These are phyloP conservation scores for Bursaphelenchus okinawaensis DNA, from an alignment of 2,888 invertebrate species.

Conservation along the genomic window DNA sequence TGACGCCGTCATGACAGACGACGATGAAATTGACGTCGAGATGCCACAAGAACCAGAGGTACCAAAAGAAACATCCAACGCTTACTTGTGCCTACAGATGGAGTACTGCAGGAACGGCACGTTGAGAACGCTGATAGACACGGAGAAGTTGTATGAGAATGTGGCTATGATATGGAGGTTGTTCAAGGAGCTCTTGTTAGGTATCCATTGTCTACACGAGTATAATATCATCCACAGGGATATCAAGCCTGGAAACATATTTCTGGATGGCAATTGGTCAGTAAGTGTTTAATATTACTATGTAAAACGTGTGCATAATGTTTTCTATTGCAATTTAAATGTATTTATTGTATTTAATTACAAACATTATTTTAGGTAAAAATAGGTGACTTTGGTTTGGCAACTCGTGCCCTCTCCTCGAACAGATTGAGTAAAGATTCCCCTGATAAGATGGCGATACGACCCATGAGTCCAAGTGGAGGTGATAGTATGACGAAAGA, in stretches of 20 bases:
- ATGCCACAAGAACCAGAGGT: constrained; percentile 7
- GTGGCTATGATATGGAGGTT: constrained; percentile 79
- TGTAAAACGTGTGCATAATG: too few relatives aligned
- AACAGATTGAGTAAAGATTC: constrained; percentile 8
- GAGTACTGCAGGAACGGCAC: constrained; percentile 97
- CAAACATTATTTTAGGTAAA: constrained; percentile 74
- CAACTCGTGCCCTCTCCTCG: constrained; percentile 59
- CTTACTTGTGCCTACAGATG: constrained; percentile 68
- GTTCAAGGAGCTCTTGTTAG: constrained; percentile 86
- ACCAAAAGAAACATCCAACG: background rate
- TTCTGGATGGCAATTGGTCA: constrained; percentile 14
- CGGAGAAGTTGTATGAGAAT: constrained; percentile 66
- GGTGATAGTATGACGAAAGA: constrained; percentile 59
- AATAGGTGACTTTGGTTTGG: constrained; percentile 94
- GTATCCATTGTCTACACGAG: constrained; percentile 51
- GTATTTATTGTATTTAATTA: background rate
- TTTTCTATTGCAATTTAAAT: too few relatives aligned
- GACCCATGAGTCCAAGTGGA: background rate
- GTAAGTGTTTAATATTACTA: constrained; percentile 15
- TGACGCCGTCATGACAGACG: constrained; percentile 9
- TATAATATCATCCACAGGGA: constrained; percentile 50
- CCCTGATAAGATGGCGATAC: background rate
- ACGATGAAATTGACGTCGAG: background rate
- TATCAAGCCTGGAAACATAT: constrained; percentile 44
- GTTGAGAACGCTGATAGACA: constrained; percentile 66